Evolutionary conservation across 1,140 invertebrate genomes (phyloP).

Genomic region (Antheraea mylitta): DNA sequence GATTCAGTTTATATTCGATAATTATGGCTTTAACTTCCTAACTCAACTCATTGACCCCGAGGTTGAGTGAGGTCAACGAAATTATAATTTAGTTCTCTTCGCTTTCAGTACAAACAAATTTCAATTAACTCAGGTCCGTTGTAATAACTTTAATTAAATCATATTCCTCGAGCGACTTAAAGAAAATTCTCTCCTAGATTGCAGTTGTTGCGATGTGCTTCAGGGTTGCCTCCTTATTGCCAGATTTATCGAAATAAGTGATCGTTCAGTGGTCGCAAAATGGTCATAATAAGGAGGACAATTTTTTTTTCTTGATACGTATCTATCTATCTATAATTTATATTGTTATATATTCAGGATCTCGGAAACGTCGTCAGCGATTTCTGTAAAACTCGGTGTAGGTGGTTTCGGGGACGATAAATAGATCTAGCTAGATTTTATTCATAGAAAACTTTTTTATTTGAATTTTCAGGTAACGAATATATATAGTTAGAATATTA

Average conservation of each 20-base stretch:
- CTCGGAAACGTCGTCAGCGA: too few relatives aligned
- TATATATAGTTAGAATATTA: too few relatives aligned
- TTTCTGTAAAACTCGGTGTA: too few relatives aligned
- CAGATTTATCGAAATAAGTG: not conserved
- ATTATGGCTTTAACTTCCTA: slow-evolving; percentile 21
- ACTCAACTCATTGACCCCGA: slow-evolving; percentile 15
- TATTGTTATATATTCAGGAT: too few relatives aligned
- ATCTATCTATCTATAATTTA: too few relatives aligned
- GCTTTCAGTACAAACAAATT: slow-evolving; percentile 57
- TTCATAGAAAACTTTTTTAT: too few relatives aligned
- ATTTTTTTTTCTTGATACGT: too few relatives aligned
- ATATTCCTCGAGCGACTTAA: slow-evolving; percentile 49
- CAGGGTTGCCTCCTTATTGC: slow-evolving; percentile 31
- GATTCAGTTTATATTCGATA: slow-evolving; percentile 6
- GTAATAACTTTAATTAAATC: slow-evolving; percentile 70
- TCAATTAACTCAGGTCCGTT: slow-evolving; percentile 56
- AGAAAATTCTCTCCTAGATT: slow-evolving; percentile 42
- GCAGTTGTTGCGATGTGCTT: slow-evolving; percentile 20
- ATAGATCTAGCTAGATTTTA: too few relatives aligned
- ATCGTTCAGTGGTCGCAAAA: too few relatives aligned
- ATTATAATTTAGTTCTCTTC: slow-evolving; percentile 44
- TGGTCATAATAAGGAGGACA: too few relatives aligned
- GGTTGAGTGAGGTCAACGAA: slow-evolving; percentile 53
- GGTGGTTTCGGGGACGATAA: too few relatives aligned
- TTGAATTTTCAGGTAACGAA: too few relatives aligned